phyloP scores from a whole-genome alignment of 2,888 invertebrate species.

The Drosophila affinis region DNA sequence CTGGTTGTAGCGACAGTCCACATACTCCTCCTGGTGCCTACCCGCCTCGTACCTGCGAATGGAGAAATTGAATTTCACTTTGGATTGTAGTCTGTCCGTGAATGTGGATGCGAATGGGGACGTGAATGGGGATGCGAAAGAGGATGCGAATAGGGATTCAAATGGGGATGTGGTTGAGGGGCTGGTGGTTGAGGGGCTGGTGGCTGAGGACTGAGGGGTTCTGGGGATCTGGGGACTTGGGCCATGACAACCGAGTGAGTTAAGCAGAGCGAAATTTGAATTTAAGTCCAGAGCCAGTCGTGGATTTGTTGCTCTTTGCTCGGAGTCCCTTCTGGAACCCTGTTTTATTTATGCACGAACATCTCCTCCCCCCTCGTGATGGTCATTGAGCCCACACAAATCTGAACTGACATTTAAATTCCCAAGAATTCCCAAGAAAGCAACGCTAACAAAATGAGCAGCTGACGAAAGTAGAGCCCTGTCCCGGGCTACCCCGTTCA shows the following conservation, averaged over 20 bases:
- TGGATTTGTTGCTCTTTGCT: slow-evolving; percentile 10
- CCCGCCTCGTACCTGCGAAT: slow-evolving; percentile 88
- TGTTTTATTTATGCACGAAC: slow-evolving; percentile 31
- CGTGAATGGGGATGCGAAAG: background rate
- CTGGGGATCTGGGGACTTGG: slow-evolving; percentile 15
- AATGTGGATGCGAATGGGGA: background rate
- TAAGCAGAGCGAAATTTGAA: slow-evolving; percentile 35
- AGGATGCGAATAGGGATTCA: background rate
- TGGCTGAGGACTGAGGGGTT: background rate
- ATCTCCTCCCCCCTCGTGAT: background rate
- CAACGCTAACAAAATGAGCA: background rate
- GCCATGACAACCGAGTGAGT: slow-evolving; percentile 31
- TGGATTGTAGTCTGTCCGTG: slow-evolving; percentile 17
- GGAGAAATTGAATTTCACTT: slow-evolving; percentile 36
- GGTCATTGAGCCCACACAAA: slow-evolving; percentile 25
- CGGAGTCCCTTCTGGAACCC: slow-evolving; percentile 14
- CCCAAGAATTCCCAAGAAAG: slow-evolving; percentile 1
- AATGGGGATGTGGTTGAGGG: background rate
- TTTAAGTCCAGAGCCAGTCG: slow-evolving; percentile 27
- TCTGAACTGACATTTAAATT: slow-evolving; percentile 35
- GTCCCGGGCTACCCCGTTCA: background rate
- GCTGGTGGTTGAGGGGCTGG: too few relatives aligned
- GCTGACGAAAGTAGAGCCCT: background rate
- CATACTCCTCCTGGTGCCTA: slow-evolving; percentile 85
- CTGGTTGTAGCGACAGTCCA: slow-evolving; percentile 93